Evolutionary conservation across 2,113 vertebrate genomes (phyloP).

Genomic region (Lepisosteus osseus): DNA sequence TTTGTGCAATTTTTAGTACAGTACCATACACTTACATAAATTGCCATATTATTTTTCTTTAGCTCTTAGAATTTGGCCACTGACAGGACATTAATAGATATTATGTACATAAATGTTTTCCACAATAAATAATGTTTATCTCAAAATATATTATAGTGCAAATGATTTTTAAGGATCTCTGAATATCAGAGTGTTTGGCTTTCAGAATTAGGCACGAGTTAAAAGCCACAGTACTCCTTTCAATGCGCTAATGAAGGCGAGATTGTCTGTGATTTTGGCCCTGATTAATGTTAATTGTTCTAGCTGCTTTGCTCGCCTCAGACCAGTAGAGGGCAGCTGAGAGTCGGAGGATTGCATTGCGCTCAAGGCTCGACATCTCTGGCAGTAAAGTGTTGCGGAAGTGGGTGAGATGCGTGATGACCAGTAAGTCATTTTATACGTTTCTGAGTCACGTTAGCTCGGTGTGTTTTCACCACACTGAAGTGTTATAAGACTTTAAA

Average conservation of each 20-base stretch:
- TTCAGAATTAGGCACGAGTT: conserved; percentile 24
- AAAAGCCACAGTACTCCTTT: neutral
- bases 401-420: too few species aligned
- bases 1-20: conserved; percentile 32
- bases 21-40: conserved; percentile 21
- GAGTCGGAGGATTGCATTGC: conserved; percentile 8
- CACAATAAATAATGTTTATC: conserved; percentile 16
- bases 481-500: too few species aligned
- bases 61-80: neutral
- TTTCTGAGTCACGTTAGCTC: too few species aligned
- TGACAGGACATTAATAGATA: neutral
- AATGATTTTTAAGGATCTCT: conserved; percentile 10
- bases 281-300: too few species aligned
- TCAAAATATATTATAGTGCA: conserved; percentile 23
- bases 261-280: too few species aligned
- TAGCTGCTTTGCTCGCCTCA: too few species aligned
- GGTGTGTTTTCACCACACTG: too few species aligned
- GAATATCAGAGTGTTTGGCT: conserved; percentile 19
- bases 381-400: too few species aligned
- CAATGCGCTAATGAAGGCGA: too few species aligned
- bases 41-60: conserved; percentile 9
- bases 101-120: neutral
- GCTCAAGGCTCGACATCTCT: neutral
- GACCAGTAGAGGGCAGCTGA: conserved; percentile 54
- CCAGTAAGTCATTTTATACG: too few species aligned